A percentile compares a stretch with the other conserved stretches of the same genome.
These are phyloP conservation scores for Theonella swinhoei DNA, from an alignment of 37 sponge, comb jelly and placozoan species.

Conservation along the genomic window DNA sequence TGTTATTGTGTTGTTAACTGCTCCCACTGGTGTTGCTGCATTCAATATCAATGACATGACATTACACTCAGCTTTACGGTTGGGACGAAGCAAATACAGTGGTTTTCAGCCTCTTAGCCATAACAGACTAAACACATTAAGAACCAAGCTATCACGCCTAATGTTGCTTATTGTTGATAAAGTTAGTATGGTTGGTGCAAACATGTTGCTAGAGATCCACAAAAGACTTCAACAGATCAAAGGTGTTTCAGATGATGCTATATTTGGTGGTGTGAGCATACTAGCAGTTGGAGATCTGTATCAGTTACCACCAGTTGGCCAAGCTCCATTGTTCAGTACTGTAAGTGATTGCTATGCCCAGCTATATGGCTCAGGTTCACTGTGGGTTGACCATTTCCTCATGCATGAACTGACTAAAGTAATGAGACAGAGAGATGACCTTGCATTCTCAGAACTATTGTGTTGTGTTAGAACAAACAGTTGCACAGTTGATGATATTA, in stretches of 20 bases:
- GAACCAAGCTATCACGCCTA: conserved; percentile 12
- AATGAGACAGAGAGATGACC: conserved; percentile 35
- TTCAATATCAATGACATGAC: conserved; percentile 55
- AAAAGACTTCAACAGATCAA: conserved; percentile 40
- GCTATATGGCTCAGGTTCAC: conserved; percentile 29
- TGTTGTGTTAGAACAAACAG: conserved; percentile 20
- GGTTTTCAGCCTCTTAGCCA: conserved; percentile 7
- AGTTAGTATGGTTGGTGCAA: conserved; percentile 50
- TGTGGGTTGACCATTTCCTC: conserved; percentile 39
- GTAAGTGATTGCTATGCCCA: conserved; percentile 6
- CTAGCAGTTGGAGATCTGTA: conserved; percentile 52
- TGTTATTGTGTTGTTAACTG: conserved; percentile 42
- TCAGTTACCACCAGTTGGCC: conserved; percentile 26
- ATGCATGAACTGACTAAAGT: conserved; percentile 38
- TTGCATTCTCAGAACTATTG: conserved; percentile 23
- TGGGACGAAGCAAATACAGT: conserved; percentile 9
- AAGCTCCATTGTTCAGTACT: neutral
- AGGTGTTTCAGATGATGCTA: neutral
- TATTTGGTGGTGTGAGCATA: conserved; percentile 31
- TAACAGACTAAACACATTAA: conserved; percentile 28
- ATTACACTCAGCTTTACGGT: conserved; percentile 33
- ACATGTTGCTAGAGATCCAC: conserved; percentile 37
- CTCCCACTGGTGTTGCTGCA: conserved; percentile 61
- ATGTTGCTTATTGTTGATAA: conserved; percentile 60
- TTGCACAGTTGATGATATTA: conserved; percentile 37